A percentile compares a stretch with the other conserved stretches of the same genome.
Conservation (phyloP, 2,113 vertebrate genomes). For the Lucifuga dentata region DNA sequence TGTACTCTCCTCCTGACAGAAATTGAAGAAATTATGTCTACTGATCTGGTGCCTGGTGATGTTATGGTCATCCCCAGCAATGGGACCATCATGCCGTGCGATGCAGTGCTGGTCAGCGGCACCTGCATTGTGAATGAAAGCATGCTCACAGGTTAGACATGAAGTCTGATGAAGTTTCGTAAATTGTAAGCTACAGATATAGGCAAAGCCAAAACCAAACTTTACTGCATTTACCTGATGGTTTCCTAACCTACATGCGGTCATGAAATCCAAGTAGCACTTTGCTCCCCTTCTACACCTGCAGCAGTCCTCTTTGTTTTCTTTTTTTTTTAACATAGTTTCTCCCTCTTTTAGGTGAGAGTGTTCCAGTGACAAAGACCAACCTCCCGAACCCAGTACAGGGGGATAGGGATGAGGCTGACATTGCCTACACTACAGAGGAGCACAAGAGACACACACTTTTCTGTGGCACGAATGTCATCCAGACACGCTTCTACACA, state of each 20-base stretch:
- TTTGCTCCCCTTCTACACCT: no score
- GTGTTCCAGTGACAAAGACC: conserved; percentile 98
- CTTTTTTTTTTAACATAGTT: no score
- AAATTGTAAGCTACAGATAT: neutral
- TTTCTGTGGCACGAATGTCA: conserved; percentile 96
- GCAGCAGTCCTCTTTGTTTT: no score
- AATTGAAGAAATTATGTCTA: conserved; percentile 93
- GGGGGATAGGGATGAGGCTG: conserved; percentile 80
- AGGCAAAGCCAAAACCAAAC: no score
- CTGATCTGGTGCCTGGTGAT: conserved; percentile 95
- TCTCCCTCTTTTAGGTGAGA: conserved; percentile 86
- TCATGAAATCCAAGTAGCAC: no score
- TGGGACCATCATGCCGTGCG: conserved; percentile 97
- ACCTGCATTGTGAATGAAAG: conserved; percentile 99
- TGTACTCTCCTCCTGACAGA: conserved; percentile 74
- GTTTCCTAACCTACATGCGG: no score
- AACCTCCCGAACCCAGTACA: conserved; percentile 90
- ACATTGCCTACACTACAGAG: conserved; percentile 87
- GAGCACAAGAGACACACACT: conserved; percentile 93
- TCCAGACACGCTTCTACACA: conserved; percentile 97
- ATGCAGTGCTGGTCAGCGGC: conserved; percentile 93
- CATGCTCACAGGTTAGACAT: conserved; percentile 94
- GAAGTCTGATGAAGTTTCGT: neutral
- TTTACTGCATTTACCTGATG: no score
- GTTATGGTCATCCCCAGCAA: conserved; percentile 94